phyloP scores from a whole-genome alignment of 1,140 invertebrate genomes.

The Nebria ingens region DNA sequence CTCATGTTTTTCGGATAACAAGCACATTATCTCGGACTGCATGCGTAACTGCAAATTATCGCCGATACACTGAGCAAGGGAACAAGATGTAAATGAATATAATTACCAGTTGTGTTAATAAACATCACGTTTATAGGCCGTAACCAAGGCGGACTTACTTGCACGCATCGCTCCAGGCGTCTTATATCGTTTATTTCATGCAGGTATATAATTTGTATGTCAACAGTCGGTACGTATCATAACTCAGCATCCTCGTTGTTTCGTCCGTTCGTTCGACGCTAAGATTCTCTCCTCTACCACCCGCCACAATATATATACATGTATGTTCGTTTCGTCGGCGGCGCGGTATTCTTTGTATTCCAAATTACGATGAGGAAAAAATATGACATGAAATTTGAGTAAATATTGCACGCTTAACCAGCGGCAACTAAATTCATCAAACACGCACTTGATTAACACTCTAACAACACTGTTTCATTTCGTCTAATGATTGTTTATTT shows the following conservation, averaged over 20 bases:
- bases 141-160: not conserved
- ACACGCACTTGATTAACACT: too few relatives aligned
- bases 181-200: not conserved
- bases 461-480: too few relatives aligned
- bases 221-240: constrained; percentile 20
- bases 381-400: too few relatives aligned
- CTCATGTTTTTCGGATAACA: not conserved
- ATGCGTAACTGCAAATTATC: not conserved
- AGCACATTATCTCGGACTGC: not conserved
- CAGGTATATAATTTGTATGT: constrained; percentile 29
- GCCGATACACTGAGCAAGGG: not conserved
- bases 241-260: not conserved
- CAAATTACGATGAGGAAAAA: too few relatives aligned
- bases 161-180: not conserved
- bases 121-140: constrained; percentile 4
- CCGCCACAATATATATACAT: too few relatives aligned
- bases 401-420: too few relatives aligned
- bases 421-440: too few relatives aligned
- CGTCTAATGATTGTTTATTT: too few relatives aligned
- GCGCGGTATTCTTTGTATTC: too few relatives aligned
- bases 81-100: constrained; percentile 4
- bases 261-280: too few relatives aligned
- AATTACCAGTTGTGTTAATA: constrained; percentile 3
- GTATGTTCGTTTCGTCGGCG: too few relatives aligned
- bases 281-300: too few relatives aligned